phyloP scores from a whole-genome alignment of 2,888 invertebrate genomes.

The Sarcophaga subvicina region DNA sequence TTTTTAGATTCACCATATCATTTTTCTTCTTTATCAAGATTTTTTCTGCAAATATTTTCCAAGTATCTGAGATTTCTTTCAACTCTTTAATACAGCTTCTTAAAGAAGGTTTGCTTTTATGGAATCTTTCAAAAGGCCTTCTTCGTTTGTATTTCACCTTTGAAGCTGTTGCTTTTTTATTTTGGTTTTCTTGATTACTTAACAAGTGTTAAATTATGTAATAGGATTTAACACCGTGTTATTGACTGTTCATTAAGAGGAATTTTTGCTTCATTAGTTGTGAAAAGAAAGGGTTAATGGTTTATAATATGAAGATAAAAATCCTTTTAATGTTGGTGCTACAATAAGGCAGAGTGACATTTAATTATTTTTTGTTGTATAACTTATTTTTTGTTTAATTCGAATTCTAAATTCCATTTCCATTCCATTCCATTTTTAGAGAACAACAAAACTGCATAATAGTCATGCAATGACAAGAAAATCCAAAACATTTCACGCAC shows the following conservation, averaged over 20 bases:
- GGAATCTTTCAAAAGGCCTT: neutral
- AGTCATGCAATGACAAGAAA: too few relatives aligned
- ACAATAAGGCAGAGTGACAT: too few relatives aligned
- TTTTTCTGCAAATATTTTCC: neutral
- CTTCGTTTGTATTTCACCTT: neutral
- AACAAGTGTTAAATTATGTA: slow-evolving; percentile 61
- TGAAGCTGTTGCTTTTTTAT: neutral
- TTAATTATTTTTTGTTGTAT: too few relatives aligned
- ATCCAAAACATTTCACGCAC: too few relatives aligned
- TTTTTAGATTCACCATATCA: neutral
- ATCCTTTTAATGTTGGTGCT: too few relatives aligned
- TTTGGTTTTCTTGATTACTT: neutral
- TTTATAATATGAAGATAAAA: neutral
- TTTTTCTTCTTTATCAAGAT: slow-evolving; percentile 16
- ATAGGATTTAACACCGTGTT: slow-evolving; percentile 46
- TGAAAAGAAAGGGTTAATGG: neutral
- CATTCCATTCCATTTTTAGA: too few relatives aligned
- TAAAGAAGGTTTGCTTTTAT: slow-evolving; percentile 3
- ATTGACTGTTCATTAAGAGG: slow-evolving; percentile 19
- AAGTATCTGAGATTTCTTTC: slow-evolving; percentile 14
- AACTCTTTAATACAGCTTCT: slow-evolving; percentile 43
- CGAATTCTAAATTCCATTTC: too few relatives aligned
- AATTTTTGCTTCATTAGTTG: neutral
- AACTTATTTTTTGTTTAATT: too few relatives aligned
- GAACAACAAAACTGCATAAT: too few relatives aligned